Evolutionary conservation across 1,140 invertebrate species (phyloP).

Genomic region (Drosophila hydei): DNA sequence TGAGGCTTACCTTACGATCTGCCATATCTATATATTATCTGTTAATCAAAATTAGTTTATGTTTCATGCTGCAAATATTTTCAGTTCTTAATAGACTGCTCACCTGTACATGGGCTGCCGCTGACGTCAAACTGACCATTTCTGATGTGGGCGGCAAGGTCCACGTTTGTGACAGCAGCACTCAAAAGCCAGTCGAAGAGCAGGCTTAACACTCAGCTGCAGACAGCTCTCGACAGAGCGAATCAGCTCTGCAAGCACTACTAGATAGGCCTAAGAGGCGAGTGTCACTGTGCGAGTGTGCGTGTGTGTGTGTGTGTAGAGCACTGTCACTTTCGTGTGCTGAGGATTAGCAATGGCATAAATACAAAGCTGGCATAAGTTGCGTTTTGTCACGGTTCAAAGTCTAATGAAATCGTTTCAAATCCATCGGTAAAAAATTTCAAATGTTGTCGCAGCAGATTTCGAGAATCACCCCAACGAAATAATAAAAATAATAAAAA

Average conservation of each 20-base stretch:
- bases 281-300: background rate
- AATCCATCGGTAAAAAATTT: conserved; percentile 15
- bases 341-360: conserved; percentile 63
- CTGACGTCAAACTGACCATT: conserved; percentile 44
- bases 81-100: no score
- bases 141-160: conserved; percentile 30
- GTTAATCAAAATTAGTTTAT: no score
- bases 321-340: conserved; percentile 22
- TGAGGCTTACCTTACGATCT: no score
- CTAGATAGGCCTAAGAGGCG: conserved; percentile 15
- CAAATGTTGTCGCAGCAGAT: conserved; percentile 20
- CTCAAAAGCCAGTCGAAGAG: conserved; percentile 51
- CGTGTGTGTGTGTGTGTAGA: conserved; percentile 10
- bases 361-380: conserved; percentile 68
- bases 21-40: no score
- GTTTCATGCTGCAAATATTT: no score
- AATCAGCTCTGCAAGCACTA: conserved; percentile 6
- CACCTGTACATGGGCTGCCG: conserved; percentile 40
- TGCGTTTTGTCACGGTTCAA: conserved; percentile 74
- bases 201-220: conserved; percentile 50
- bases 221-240: conserved; percentile 27
- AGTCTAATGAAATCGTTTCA: conserved; percentile 40
- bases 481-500: no score
- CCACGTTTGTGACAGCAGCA: conserved; percentile 56
- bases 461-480: conserved; percentile 10